Conservation (phyloP, 2,113 vertebrate species). For the Oenanthe melanoleuca region DNA sequence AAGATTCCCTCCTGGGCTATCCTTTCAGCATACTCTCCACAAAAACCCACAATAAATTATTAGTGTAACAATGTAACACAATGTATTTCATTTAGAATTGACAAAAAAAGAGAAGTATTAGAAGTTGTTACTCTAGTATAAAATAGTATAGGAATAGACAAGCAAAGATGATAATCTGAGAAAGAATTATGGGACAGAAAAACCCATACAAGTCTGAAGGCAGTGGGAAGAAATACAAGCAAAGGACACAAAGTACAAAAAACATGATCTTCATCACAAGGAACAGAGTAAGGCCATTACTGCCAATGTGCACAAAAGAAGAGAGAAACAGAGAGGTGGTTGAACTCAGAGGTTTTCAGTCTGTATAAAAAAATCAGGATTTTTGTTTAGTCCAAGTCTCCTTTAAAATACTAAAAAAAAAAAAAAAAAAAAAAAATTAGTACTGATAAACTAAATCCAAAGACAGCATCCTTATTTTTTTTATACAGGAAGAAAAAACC, state of each 20-base stretch:
- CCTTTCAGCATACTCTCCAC: no score
- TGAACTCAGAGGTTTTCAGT: background rate
- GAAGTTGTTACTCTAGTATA: background rate
- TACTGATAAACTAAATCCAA: background rate
- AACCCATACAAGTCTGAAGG: background rate
- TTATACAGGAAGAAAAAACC: background rate
- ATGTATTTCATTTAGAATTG: rapidly evolving
- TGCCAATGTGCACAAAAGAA: background rate
- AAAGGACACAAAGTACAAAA: background rate
- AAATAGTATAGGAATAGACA: background rate
- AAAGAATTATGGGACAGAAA: background rate
- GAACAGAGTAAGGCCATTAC: background rate
- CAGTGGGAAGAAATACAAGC: background rate
- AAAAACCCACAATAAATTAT: background rate
- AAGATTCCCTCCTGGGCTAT: no score
- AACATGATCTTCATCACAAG: background rate
- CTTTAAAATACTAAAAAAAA: background rate
- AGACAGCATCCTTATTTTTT: background rate
- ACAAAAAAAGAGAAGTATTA: background rate
- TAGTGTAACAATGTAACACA: background rate
- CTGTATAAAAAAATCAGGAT: background rate
- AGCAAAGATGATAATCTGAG: background rate
- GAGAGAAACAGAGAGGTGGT: rapidly evolving
- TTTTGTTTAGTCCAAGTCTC: background rate
- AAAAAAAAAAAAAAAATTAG: background rate